Conservation (phyloP, 1,140 invertebrate genomes). For the Penaeus indicus region DNA sequence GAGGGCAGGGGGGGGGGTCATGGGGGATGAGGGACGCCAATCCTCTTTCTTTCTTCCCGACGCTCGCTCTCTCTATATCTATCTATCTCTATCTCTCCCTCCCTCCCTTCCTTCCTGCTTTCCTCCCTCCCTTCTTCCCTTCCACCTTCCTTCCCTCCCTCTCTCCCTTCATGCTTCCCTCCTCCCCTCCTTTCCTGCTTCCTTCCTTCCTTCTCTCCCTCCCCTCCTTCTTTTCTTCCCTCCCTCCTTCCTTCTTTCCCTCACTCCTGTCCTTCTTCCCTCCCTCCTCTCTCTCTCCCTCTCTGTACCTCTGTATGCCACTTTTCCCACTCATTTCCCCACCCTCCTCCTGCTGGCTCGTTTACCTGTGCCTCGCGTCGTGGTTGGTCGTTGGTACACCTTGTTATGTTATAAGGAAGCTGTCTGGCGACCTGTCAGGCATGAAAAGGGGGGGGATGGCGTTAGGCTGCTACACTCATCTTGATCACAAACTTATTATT, state of each 20-base stretch:
- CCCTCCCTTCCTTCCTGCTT: too few relatives aligned
- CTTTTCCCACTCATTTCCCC: not conserved
- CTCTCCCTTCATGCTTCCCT: not conserved
- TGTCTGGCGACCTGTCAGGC: too few relatives aligned
- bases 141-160: not conserved
- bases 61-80: too few relatives aligned
- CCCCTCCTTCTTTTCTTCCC: not conserved
- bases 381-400: too few relatives aligned
- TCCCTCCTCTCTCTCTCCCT: not conserved
- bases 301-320: too few relatives aligned
- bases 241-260: not conserved
- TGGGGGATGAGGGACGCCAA: not conserved
- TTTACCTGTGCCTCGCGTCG: not conserved
- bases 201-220: not conserved
- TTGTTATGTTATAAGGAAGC: too few relatives aligned
- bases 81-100: too few relatives aligned
- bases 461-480: too few relatives aligned
- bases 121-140: too few relatives aligned
- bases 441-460: too few relatives aligned
- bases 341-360: constrained; percentile 1
- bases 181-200: not conserved
- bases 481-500: too few relatives aligned
- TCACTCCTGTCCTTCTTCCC: not conserved
- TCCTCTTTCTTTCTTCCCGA: not conserved
- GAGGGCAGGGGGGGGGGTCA: not conserved